Conservation (phyloP, 2,113 vertebrate species). For the Ornithorhynchus anatinus region DNA sequence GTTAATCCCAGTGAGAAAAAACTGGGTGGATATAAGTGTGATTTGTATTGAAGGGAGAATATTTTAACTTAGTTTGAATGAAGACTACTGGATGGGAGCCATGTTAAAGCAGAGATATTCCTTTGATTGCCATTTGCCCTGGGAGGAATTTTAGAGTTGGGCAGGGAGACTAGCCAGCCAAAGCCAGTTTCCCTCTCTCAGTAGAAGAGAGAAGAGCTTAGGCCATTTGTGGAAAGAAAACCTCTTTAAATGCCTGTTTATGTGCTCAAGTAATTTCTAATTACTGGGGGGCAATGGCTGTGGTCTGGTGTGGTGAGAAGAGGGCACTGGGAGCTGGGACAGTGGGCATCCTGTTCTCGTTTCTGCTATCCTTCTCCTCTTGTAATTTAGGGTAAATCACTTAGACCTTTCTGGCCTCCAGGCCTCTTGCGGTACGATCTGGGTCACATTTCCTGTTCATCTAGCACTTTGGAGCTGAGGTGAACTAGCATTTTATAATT, state of each 20-base stretch:
- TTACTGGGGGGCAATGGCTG: constrained; percentile 43
- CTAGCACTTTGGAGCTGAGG: not conserved
- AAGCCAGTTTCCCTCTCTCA: constrained; percentile 12
- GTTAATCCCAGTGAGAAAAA: not conserved
- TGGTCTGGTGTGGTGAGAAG: constrained; percentile 43
- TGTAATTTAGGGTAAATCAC: not conserved
- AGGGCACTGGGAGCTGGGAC: constrained; percentile 18
- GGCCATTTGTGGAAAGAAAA: constrained; percentile 50
- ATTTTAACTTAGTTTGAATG: not conserved
- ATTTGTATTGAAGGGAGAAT: constrained; percentile 3
- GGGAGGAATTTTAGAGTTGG: not conserved
- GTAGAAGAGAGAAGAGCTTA: constrained; percentile 25
- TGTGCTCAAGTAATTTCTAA: constrained; percentile 62
- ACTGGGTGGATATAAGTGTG: not conserved
- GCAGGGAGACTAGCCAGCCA: constrained; percentile 19
- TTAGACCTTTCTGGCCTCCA: not conserved
- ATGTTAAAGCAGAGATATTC: constrained; percentile 3
- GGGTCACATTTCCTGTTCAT: constrained; percentile 2
- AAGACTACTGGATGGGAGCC: not conserved
- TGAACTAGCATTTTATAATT: not conserved
- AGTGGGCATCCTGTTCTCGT: constrained; percentile 44
- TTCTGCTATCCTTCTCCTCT: not conserved
- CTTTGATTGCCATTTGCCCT: not conserved
- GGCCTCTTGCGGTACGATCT: not conserved
- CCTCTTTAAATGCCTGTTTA: constrained; percentile 58